These are phyloP conservation scores for Conopomorpha cramerella DNA, from an alignment of 1,140 invertebrate genomes.

Conservation along the genomic window DNA sequence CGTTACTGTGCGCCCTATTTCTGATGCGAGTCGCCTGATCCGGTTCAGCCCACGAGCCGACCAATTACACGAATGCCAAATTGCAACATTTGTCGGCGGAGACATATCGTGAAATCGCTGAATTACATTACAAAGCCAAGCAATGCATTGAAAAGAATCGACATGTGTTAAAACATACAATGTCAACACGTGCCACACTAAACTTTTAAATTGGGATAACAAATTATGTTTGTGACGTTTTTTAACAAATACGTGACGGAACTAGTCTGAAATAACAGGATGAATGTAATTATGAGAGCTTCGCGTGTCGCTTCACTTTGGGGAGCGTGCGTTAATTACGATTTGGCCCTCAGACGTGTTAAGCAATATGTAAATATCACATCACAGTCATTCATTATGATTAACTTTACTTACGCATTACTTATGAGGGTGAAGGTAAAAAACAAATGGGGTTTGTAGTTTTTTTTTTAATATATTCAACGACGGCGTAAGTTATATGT, in stretches of 20 bases:
- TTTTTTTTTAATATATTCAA: too few species aligned
- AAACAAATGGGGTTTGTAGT: too few species aligned
- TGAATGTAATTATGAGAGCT: conserved; percentile 18
- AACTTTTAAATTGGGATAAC: conserved; percentile 17
- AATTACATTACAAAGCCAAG: too few species aligned
- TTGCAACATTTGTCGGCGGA: too few species aligned
- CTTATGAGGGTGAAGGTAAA: too few species aligned
- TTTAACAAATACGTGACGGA: background rate
- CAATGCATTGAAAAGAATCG: conserved; percentile 6
- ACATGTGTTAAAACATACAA: too few species aligned
- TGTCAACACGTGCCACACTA: conserved; percentile 20
- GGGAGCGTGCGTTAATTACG: too few species aligned
- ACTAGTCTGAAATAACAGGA: conserved; percentile 20
- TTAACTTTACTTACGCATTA: too few species aligned
- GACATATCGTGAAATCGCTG: background rate
- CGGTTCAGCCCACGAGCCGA: conserved; percentile 10
- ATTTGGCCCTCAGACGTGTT: too few species aligned
- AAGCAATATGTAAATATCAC: too few species aligned
- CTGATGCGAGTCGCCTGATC: conserved; percentile 4
- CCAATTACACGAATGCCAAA: conserved; percentile 8
- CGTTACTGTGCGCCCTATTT: conserved; percentile 10
- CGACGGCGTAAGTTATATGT: too few species aligned
- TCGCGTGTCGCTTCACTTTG: conserved; percentile 13
- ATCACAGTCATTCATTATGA: too few species aligned
- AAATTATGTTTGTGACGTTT: conserved; percentile 16